Base-by-base conservation (phyloP, 2,113 vertebrate genomes). In the Catharus fuscescens region DNA sequence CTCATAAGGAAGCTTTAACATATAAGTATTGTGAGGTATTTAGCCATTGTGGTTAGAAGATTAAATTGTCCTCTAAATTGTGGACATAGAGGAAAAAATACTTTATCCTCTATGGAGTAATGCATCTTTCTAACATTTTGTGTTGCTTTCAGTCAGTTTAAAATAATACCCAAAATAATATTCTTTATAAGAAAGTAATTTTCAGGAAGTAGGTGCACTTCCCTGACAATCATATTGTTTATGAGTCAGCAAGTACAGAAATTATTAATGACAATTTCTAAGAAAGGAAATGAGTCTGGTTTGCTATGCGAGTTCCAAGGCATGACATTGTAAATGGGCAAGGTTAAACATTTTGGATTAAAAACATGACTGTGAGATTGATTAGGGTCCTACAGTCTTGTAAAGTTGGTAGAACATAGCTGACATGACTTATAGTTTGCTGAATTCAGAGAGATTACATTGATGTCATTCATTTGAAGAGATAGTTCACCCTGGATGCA, bases 261-360 rank as follows among this genome's bases (percentile, higher is more conserved):
- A 96, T 98, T 97, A 97, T 94, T 97, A 96, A 97, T 92, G 95
- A 95, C 95, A 97, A 97, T 95, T 83, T 96, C 84, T 96, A 93
- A 94, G 95, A 95, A 97, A 96, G 87, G 89, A 97, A 98, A 97
- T 95, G 90, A 97, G 65, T 92, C 90, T 91, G 93, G 79, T 95
- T 97, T 97, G 72, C 86, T 96, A 65, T 92, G 85, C 50, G 80
- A 90, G 71, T 86, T 97, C 90, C 92, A 93, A 97, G 95, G 70
- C 77, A 93, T 94, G 96, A 94, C 97, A 97, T 97, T 97, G 94
- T 97, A 97, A 98, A 97, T 95, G 91, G 92, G 67, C 97, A 97
- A 98, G 97, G 95, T 97, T 98, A 98, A 98, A 97, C 88, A 97
- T 97, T 97, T 97, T 95, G 95, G 96, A 97, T 98, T 97, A 98